Conservation (phyloP, 2,113 vertebrate species). For the Melanostigma gelatinosum region DNA sequence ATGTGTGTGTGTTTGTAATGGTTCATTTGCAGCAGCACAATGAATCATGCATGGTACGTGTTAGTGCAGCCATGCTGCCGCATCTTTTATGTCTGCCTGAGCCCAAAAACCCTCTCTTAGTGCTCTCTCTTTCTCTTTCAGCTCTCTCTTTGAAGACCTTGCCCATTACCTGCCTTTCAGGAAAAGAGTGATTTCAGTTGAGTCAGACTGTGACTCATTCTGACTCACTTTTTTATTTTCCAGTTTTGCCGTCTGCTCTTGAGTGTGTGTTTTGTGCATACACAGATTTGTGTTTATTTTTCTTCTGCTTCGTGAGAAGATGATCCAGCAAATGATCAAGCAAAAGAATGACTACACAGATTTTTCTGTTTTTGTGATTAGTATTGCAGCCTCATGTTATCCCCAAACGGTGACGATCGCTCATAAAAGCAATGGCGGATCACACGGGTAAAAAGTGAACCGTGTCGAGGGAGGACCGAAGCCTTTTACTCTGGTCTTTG, state of each 20-base stretch:
- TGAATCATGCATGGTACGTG: slow-evolving; percentile 14
- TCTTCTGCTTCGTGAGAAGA: not conserved
- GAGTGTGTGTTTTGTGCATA: not conserved
- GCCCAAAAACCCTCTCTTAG: not conserved
- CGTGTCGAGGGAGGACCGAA: not conserved
- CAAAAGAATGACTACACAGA: not conserved
- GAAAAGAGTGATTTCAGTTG: slow-evolving; percentile 46
- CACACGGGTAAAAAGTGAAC: not conserved
- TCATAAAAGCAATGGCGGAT: slow-evolving; percentile 4
- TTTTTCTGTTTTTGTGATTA: not conserved
- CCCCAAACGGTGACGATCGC: not conserved
- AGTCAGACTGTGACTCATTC: slow-evolving; percentile 53
- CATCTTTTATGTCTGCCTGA: slow-evolving; percentile 24
- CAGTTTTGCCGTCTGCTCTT: not conserved
- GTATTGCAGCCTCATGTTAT: not conserved
- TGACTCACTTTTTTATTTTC: slow-evolving; percentile 40
- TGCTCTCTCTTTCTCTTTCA: no score
- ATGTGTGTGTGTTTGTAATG: slow-evolving; percentile 2
- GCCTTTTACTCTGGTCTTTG: slow-evolving; percentile 10
- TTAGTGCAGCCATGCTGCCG: not conserved
- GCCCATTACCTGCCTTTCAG: slow-evolving; percentile 55
- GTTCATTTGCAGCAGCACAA: not conserved
- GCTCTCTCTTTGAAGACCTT: slow-evolving; percentile 43
- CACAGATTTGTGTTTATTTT: not conserved
- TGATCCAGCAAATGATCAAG: not conserved